A percentile compares a stretch with the other conserved stretches of the same genome.
These are phyloP conservation scores for Drosophila aff. DNA, from an alignment of 1,140 invertebrate species.

Conservation along the genomic window DNA sequence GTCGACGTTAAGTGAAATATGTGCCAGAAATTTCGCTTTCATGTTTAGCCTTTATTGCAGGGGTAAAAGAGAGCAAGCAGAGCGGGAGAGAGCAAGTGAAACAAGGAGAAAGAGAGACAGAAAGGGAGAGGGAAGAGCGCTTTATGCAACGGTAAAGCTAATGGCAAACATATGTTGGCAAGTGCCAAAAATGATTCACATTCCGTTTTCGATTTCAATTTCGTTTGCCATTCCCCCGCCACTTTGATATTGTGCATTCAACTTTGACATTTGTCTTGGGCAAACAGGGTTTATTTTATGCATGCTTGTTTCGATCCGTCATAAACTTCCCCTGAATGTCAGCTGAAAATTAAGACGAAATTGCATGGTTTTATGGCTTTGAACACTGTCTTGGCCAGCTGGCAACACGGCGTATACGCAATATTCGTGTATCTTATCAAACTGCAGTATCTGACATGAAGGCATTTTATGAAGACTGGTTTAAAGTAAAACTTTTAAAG, in stretches of 20 bases:
- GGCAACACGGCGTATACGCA: slow-evolving; percentile 21
- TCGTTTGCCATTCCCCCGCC: slow-evolving; percentile 42
- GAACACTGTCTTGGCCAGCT: neutral
- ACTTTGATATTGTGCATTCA: slow-evolving; percentile 52
- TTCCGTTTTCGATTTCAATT: slow-evolving; percentile 46
- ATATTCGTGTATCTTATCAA: neutral
- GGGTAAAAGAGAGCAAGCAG: slow-evolving; percentile 13
- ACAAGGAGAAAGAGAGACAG: neutral
- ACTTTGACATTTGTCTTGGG: slow-evolving; percentile 62
- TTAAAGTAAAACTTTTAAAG: neutral
- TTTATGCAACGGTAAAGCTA: slow-evolving; percentile 65
- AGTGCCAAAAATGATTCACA: slow-evolving; percentile 49
- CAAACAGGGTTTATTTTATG: slow-evolving; percentile 12
- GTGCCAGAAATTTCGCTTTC: slow-evolving; percentile 84
- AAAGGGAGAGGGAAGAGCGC: slow-evolving; percentile 4
- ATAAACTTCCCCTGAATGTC: slow-evolving; percentile 19
- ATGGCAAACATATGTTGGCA: slow-evolving; percentile 36
- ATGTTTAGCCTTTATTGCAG: slow-evolving; percentile 55
- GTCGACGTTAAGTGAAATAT: slow-evolving; percentile 63
- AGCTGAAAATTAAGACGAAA: neutral
- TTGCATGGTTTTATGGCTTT: slow-evolving; percentile 11
- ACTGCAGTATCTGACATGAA: neutral
- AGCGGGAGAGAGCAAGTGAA: neutral
- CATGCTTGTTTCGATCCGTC: slow-evolving; percentile 8
- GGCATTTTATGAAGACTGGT: neutral